Conservation (phyloP, 2,797 vertebrate species). For the Gouania willdenowi region DNA sequence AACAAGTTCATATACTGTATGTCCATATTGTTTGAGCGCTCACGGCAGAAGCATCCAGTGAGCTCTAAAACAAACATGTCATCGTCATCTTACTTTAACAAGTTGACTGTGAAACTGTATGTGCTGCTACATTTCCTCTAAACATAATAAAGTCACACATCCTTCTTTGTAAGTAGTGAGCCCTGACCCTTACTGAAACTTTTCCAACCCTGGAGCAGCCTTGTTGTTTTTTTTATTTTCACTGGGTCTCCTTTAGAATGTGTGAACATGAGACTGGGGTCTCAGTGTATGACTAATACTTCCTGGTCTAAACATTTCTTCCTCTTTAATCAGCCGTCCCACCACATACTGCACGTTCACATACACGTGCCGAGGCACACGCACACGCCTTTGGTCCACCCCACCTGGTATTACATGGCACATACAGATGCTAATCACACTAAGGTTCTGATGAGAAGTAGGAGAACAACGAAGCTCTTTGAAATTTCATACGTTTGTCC, state of each 20-base stretch:
- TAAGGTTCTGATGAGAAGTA: slow-evolving; percentile 36
- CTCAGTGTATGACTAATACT: slow-evolving; percentile 55
- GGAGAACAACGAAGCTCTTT: slow-evolving; percentile 32
- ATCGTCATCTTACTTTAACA: slow-evolving; percentile 3
- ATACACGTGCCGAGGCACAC: slow-evolving; percentile 45
- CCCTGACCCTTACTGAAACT: slow-evolving; percentile 31
- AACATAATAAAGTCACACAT: not conserved
- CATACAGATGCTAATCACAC: slow-evolving; percentile 26
- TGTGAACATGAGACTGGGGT: slow-evolving; percentile 49
- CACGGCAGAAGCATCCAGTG: too few species aligned
- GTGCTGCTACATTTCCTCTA: not conserved
- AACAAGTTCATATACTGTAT: too few species aligned
- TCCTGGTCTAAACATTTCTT: slow-evolving; percentile 54
- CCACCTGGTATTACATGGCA: slow-evolving; percentile 22
- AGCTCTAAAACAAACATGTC: slow-evolving; percentile 5
- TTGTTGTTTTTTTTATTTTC: slow-evolving; percentile 41
- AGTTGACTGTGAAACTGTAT: not conserved
- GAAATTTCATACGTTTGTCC: slow-evolving; percentile 60
- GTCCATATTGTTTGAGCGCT: too few species aligned
- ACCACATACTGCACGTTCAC: slow-evolving; percentile 47
- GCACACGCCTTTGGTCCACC: not conserved
- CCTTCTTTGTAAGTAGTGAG: slow-evolving; percentile 16
- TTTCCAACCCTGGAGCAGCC: slow-evolving; percentile 33
- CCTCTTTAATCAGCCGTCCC: slow-evolving; percentile 45
- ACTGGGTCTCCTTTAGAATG: slow-evolving; percentile 21